phyloP scores from a whole-genome alignment of 1,140 invertebrate genomes.

The Trachelipus rathkii region DNA sequence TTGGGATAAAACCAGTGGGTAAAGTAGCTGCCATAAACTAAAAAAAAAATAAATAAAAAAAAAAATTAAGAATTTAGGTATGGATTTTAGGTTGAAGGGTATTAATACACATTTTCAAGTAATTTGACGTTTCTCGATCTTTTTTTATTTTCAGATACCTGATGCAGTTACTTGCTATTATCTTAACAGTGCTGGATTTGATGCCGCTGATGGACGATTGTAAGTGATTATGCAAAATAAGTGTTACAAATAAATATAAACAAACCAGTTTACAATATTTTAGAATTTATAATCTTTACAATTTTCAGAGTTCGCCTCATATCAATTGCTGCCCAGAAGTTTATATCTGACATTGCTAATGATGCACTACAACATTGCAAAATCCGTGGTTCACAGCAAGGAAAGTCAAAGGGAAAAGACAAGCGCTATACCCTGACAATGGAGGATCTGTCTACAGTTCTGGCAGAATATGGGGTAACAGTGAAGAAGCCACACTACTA shows the following conservation, averaged over 20 bases:
- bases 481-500: constrained; percentile 94
- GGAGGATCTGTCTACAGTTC: constrained; percentile 90
- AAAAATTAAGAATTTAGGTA: too few species aligned
- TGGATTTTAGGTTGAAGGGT: too few species aligned
- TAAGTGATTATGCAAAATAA: constrained; percentile 50
- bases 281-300: neutral
- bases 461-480: constrained; percentile 90
- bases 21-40: too few species aligned
- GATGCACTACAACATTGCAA: constrained; percentile 95
- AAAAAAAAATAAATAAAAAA: too few species aligned
- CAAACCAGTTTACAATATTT: neutral
- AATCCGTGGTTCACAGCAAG: constrained; percentile 60
- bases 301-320: constrained; percentile 66
- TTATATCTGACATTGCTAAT: constrained; percentile 94
- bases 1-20: too few species aligned
- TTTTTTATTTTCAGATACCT: constrained; percentile 54
- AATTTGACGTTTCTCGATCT: neutral
- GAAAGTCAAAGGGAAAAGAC: constrained; percentile 67
- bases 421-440: constrained; percentile 86
- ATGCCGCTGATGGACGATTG: constrained; percentile 82
- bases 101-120: too few species aligned
- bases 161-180: constrained; percentile 86
- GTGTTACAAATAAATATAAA: constrained; percentile 8
- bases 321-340: constrained; percentile 94
- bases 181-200: constrained; percentile 81